Conservation (phyloP, 2,797 vertebrate genomes). For the Myiotriccus ornatus region DNA sequence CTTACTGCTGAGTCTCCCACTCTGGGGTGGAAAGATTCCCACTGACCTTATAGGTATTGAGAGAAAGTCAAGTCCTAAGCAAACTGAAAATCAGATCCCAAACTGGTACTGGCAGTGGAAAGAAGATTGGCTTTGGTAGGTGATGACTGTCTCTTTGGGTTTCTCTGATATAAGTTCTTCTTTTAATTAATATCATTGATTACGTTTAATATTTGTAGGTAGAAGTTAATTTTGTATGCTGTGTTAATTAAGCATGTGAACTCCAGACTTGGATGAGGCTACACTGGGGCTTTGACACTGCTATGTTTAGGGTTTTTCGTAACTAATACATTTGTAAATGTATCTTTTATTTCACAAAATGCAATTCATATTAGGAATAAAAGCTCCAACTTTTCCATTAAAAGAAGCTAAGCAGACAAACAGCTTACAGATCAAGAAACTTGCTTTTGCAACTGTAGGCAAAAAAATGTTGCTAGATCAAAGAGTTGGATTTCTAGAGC, state of each 20-base stretch:
- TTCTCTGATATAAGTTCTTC: neutral
- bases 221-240: neutral
- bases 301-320: neutral
- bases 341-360: neutral
- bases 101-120: neutral
- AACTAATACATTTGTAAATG: neutral
- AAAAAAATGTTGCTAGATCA: neutral
- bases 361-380: neutral
- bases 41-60: neutral
- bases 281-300: neutral
- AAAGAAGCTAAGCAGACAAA: neutral
- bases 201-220: neutral
- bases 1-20: neutral
- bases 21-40: neutral
- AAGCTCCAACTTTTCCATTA: neutral
- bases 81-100: neutral
- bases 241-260: neutral
- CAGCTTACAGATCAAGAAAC: neutral
- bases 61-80: neutral
- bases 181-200: neutral
- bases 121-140: neutral
- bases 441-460: neutral
- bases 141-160: neutral
- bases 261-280: neutral
- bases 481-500: slow-evolving; percentile 62